A percentile compares a stretch with the other conserved stretches of the same genome.
These are phyloP conservation scores for Ichneumon xanthorius DNA, from an alignment of 2,888 invertebrate species.

Conservation along the genomic window DNA sequence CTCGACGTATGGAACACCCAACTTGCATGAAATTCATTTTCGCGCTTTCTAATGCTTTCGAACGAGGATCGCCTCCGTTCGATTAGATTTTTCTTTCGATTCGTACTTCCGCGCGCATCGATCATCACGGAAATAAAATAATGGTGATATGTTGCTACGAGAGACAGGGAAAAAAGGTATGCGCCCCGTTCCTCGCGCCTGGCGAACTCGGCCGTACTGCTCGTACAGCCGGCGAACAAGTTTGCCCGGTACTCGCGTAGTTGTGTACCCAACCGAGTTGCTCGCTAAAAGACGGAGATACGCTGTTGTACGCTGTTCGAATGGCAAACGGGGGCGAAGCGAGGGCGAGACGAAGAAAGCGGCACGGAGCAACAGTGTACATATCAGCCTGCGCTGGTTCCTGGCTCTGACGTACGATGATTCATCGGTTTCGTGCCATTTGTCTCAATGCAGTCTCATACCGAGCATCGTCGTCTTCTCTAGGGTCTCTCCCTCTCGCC, in stretches of 20 bases:
- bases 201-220: background rate
- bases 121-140: conserved; percentile 8
- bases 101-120: conserved; percentile 5
- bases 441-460: conserved; percentile 80
- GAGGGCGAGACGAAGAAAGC: conserved; percentile 33
- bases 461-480: conserved; percentile 61
- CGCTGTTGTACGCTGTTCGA: conserved; percentile 1
- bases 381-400: conserved; percentile 66
- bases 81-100: conserved; percentile 4
- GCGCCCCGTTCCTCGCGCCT: conserved; percentile 10
- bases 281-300: conserved; percentile 7
- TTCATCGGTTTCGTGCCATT: conserved; percentile 79
- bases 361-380: conserved; percentile 16
- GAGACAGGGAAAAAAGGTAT: background rate
- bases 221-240: conserved; percentile 17
- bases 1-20: no score
- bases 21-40: no score
- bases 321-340: conserved; percentile 4
- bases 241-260: conserved; percentile 27
- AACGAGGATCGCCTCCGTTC: background rate
- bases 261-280: conserved; percentile 30
- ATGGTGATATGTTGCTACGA: background rate
- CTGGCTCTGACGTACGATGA: conserved; percentile 79
- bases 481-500: conserved; percentile 15
- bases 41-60: no score